Base-by-base conservation (phyloP, 2,113 vertebrate species). In the Pontoporia blainvillei region DNA sequence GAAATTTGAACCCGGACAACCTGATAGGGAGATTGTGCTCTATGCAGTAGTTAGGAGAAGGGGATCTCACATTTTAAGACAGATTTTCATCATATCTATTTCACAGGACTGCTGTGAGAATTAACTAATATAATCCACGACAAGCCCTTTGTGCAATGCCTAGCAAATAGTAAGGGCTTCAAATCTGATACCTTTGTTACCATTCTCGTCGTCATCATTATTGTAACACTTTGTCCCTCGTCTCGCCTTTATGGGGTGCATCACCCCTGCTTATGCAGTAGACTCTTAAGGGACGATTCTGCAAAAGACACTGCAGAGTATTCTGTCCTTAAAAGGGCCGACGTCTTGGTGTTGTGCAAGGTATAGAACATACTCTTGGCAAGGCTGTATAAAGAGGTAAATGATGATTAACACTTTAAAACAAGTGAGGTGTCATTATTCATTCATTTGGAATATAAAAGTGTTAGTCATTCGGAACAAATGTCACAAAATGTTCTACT, bases 371-470 rank as follows among this genome's bases (percentile, higher is more conserved):
- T 1, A 49, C 7, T 44, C 23, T 67, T 91, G 61, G 39, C 62
- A 29, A 44, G 92, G 79, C 84, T 83, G 92, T 49, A 18, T 73
- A 72, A 44, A 64, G 94, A 86, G 79, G 82, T 82, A 93, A 98
- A 92, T 91, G 95, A 75, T 46, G 20, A 1, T 36, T 36, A 96
- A 21, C 46, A 61, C 73, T 97, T 97, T 69, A 83, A 96, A 97
- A 91, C 46, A 96, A 97, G 39, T 91, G 89, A 73, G 8, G 8
- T 34, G 81, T 94, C 79, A 82, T 97, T 97, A 90, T 95, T 96
- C 95, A 96, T 94, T 96, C 36, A 89, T 97, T 96, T 97, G 82
- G n/a, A 75, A 87, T 91, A 90, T 96, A 61, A 95, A 96, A 97
- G 72, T 96, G 6, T 94, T 97, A 97, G 90, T 95, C 0, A 83